phyloP scores from a whole-genome alignment of 2,113 vertebrate genomes.

The Ageneiosus marmoratus region DNA sequence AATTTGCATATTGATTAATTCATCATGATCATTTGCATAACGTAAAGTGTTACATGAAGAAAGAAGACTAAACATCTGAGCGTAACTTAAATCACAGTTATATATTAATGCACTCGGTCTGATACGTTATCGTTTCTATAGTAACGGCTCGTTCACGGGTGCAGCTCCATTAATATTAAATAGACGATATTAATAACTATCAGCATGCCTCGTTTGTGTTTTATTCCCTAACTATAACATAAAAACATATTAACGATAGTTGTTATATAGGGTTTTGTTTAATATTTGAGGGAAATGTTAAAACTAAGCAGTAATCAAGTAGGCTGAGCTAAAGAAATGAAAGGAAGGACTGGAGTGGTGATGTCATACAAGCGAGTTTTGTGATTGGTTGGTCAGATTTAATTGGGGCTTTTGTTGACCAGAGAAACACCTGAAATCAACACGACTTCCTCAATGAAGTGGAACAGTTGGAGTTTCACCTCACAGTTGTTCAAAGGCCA shows the following conservation, averaged over 20 bases:
- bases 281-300: neutral
- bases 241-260: neutral
- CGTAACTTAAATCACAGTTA: too few relatives aligned
- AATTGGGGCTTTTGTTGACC: neutral
- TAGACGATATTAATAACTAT: too few relatives aligned
- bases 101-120: too few relatives aligned
- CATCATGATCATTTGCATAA: too few relatives aligned
- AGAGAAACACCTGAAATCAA: neutral
- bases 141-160: too few relatives aligned
- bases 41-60: too few relatives aligned
- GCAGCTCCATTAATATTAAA: too few relatives aligned
- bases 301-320: neutral
- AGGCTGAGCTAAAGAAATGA: neutral
- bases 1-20: too few relatives aligned
- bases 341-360: neutral
- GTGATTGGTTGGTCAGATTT: neutral
- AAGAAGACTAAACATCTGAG: too few relatives aligned
- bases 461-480: slow-evolving; percentile 36
- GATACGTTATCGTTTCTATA: too few relatives aligned
- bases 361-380: neutral
- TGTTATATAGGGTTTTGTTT: neutral
- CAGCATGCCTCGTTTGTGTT: neutral
- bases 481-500: slow-evolving; percentile 66
- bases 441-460: slow-evolving; percentile 18
- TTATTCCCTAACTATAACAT: neutral